These are phyloP conservation scores for Nothobranchius kuhntae DNA, from an alignment of 2,113 vertebrate genomes.

Conservation along the genomic window DNA sequence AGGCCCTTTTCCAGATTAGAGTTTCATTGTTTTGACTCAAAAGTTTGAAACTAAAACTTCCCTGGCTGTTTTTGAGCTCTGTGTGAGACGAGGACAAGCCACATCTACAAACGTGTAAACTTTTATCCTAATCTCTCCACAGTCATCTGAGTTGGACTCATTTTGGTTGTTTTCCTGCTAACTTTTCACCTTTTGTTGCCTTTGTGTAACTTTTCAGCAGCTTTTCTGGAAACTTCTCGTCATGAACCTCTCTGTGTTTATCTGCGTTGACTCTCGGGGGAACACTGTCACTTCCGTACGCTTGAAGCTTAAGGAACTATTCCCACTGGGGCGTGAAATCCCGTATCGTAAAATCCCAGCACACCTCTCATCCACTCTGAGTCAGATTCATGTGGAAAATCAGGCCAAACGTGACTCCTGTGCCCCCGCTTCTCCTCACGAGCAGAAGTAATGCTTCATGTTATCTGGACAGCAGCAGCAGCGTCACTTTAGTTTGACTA, in stretches of 20 bases:
- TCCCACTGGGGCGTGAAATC: conserved; percentile 55
- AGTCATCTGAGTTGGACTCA: too few relatives aligned
- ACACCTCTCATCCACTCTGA: conserved; percentile 19
- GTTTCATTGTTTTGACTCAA: too few relatives aligned
- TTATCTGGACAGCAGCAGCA: conserved; percentile 14
- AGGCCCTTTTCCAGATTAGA: too few relatives aligned
- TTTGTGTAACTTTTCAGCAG: too few relatives aligned
- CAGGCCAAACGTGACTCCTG: conserved; percentile 4
- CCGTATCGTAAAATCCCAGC: conserved; percentile 31
- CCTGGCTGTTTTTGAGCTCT: too few relatives aligned
- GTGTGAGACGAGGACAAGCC: too few relatives aligned
- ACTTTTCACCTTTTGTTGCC: too few relatives aligned
- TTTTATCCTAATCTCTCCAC: too few relatives aligned
- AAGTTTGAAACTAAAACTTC: too few relatives aligned
- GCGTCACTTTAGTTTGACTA: conserved; percentile 7
- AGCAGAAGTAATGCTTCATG: conserved; percentile 35
- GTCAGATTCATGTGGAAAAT: conserved; percentile 44
- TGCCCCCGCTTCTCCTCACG: conserved; percentile 21
- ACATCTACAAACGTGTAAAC: too few relatives aligned
- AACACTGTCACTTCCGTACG: conserved; percentile 34
- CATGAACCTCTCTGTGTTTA: conserved; percentile 29
- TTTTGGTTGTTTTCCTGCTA: too few relatives aligned
- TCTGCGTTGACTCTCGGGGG: conserved; percentile 23
- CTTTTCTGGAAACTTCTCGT: conserved; percentile 20
- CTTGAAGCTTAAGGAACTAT: conserved; percentile 41